phyloP scores from a whole-genome alignment of 2,888 invertebrate species.

The Geophilus truncorum region DNA sequence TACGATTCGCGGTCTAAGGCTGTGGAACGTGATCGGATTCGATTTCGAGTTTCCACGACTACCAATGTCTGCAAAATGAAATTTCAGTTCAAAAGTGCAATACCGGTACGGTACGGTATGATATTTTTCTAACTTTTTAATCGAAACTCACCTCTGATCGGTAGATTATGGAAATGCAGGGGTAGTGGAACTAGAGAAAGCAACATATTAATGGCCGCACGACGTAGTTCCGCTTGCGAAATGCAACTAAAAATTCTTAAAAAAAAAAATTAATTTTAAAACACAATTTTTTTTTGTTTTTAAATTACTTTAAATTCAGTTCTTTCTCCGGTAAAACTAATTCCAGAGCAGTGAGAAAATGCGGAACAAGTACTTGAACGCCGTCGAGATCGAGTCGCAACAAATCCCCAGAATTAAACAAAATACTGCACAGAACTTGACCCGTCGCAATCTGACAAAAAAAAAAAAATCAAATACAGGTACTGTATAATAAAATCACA shows the following conservation, averaged over 20 bases:
- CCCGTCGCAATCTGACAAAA: slow-evolving; percentile 42
- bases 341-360: slow-evolving; percentile 83
- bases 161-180: slow-evolving; percentile 69
- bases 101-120: too few relatives aligned
- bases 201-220: slow-evolving; percentile 85
- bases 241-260: background rate
- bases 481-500: background rate
- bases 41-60: slow-evolving; percentile 22
- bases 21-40: slow-evolving; percentile 40
- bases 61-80: slow-evolving; percentile 34
- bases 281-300: too few relatives aligned
- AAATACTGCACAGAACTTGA: slow-evolving; percentile 76
- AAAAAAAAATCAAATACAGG: background rate
- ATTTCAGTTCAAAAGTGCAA: background rate
- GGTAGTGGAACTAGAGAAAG: slow-evolving; percentile 88
- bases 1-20: slow-evolving; percentile 66
- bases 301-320: slow-evolving; percentile 60
- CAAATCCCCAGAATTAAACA: slow-evolving; percentile 78
- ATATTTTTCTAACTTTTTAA: too few relatives aligned
- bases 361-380: slow-evolving; percentile 82
- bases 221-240: slow-evolving; percentile 59
- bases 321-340: slow-evolving; percentile 80
- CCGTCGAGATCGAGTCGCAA: slow-evolving; percentile 90
- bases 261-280: background rate
- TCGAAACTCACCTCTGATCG: slow-evolving; percentile 49